Conservation (phyloP, 1,140 invertebrate genomes). For the Globodera rostochiensis region DNA sequence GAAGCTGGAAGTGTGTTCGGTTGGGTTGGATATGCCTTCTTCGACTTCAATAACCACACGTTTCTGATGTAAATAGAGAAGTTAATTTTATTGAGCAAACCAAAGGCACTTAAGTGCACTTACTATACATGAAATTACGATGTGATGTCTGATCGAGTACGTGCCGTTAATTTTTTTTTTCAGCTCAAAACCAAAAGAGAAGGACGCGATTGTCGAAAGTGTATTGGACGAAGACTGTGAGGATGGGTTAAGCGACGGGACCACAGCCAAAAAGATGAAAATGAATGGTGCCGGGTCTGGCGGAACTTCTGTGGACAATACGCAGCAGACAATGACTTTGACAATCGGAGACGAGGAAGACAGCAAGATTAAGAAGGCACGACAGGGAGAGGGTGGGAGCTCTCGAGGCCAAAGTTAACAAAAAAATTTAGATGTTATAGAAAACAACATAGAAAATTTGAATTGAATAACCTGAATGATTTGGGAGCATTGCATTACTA, state of each 20-base stretch:
- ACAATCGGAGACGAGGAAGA: constrained; percentile 50
- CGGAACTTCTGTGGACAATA: not conserved
- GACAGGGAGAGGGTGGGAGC: too few relatives aligned
- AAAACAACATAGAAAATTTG: constrained; percentile 23
- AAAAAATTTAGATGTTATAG: not conserved
- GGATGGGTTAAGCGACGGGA: constrained; percentile 6
- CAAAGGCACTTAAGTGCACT: too few relatives aligned
- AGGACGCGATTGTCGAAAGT: constrained; percentile 11
- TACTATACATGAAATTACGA: too few relatives aligned
- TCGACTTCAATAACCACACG: constrained; percentile 82
- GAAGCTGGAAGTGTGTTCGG: constrained; percentile 86
- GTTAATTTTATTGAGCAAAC: constrained; percentile 48
- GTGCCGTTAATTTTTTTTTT: constrained; percentile 17
- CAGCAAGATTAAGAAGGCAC: constrained; percentile 45
- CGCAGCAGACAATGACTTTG: constrained; percentile 34
- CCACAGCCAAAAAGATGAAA: constrained; percentile 20
- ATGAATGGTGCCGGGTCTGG: not conserved
- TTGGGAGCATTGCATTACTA: too few relatives aligned
- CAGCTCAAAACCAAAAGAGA: constrained; percentile 51
- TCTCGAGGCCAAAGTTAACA: too few relatives aligned
- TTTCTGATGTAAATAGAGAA: constrained; percentile 77
- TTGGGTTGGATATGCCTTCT: constrained; percentile 85
- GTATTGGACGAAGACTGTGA: constrained; percentile 41
- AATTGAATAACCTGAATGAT: not conserved
- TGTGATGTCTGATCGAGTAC: too few relatives aligned